Evolutionary conservation across 2,113 vertebrate species (phyloP), one percentile per base, ranked within the genome.

Genomic region (Gopherus flavomarginatus): DNA sequence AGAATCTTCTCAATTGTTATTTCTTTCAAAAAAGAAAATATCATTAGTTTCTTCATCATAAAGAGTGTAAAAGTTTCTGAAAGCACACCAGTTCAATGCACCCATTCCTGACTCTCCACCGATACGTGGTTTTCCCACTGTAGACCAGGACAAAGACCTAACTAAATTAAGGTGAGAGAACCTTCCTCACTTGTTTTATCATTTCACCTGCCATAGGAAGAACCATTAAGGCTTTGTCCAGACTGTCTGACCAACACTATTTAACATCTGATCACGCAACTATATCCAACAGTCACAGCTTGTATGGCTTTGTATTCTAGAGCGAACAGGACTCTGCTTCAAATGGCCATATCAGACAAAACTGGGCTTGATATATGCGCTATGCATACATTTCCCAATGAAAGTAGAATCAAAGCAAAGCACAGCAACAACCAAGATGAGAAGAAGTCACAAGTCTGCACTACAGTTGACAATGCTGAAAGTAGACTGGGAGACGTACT

Each of bases 71-170:
- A 42, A 83, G 14, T 5, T n/a, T 93, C 54, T 87, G 27, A 42
- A 1, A 0, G 1, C 49, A 17, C 38, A 81, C 65, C 54, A 85
- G 26, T 78, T 90, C 8, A 21, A 81, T 6, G 5, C 87, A 54
- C 2, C 54, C 12, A 11, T 5, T 53, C 90, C 11, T 42, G 75
- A 89, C 9, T 35, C 6, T 4, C 54, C 24, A 19, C 7, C 35
- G 86, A 5, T 84, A 57, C 16, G 0, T 0, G 13, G 49, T 86
- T 47, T 84, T 57, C 24, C 44, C 16, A 12, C 0, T 54, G 2
- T 1, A 72, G 87, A 21, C 11, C 21, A 4, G 11, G 50, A 91
- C 75, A 78, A 44, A 47, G 12, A 78, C 24, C 13, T 44, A 42
- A 47, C 6, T 13, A 44, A 78, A 1, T 8, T 44, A 78, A 85